Evolutionary conservation across 2,113 vertebrate species (phyloP).

Genomic region (Artemisiospiza belli): DNA sequence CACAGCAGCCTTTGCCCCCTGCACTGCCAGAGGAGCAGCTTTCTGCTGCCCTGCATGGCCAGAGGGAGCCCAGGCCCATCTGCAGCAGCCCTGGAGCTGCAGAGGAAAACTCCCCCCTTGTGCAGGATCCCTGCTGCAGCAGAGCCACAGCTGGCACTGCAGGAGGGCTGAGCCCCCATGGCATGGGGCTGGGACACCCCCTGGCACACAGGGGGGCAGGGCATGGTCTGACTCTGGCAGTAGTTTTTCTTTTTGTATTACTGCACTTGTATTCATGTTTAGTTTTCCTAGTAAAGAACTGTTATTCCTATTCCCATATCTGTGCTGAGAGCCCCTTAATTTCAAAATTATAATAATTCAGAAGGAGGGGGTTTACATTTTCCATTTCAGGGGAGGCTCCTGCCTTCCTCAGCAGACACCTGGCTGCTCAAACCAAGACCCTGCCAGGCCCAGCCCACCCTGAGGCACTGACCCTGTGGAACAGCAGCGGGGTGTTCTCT

Average conservation of each 20-base stretch:
- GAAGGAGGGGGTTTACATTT: not conserved
- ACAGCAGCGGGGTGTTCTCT: conserved; percentile 70
- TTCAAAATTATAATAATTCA: not conserved
- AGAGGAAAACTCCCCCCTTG: not conserved
- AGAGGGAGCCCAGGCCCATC: not conserved
- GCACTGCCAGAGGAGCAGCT: not conserved
- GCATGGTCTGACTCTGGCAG: rapidly evolving
- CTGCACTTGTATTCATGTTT: not conserved
- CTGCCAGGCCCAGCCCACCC: not conserved
- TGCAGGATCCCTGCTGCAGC: not conserved
- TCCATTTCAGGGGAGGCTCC: not conserved
- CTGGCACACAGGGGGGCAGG: not conserved
- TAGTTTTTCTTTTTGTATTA: too few species aligned
- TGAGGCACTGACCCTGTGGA: conserved; percentile 68
- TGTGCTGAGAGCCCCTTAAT: not conserved
- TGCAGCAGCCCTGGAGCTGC: not conserved
- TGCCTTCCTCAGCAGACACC: not conserved
- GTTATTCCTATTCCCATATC: not conserved
- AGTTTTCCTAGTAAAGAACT: not conserved
- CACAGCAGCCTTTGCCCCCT: not conserved
- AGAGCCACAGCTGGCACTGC: not conserved
- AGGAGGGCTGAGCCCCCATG: too few species aligned
- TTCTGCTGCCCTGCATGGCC: not conserved
- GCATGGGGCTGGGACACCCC: too few species aligned
- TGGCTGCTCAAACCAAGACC: not conserved